Base-by-base conservation (phyloP, 2,797 vertebrate genomes). In the Mycteria americana region DNA sequence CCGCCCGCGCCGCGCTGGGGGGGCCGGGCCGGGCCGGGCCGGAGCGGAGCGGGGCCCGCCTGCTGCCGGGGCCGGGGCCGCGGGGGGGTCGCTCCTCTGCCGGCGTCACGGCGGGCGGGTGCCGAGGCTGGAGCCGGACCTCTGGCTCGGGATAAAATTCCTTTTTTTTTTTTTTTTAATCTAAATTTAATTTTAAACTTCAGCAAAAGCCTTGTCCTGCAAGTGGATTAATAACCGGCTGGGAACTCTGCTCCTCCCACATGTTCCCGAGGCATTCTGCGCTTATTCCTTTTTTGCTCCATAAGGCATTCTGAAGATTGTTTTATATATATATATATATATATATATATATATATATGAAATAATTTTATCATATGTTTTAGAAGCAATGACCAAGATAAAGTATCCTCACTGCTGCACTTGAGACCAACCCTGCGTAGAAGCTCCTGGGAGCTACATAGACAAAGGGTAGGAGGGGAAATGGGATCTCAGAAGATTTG, bases 391-490 rank as follows among this genome's bases (percentile, higher is more conserved):
- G 46, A 51, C 43, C 43, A 73, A 57, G 78, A 37, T 35, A 60
- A 84, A 73, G 69, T 62, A 30, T 13, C 18, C 25, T 72, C 37
- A 22, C 27, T 65, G 30, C 33, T 69, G 23, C 4, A 4, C 28
- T 74, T 65, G 74, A 76, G 33, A 57, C 28, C 50, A 82, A 3
- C 22, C 70, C 51, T 79, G 18, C 25, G 69, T 46, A 11, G 50
- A 67, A 93, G 73, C 69, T 93, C 83, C 65, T 35, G 54, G 62
- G 41, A 82, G 24, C 70, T 59, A 17, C 45, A 57, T 2, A 92
- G 45, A 94, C 93, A 92, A 96, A 96, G 84, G 62, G 16, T 39
- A 70, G 86, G 68, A 84, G 21, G 37, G 21, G n/a, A 94, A 84
- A 45, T 25, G 54, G 64, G 30, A 57, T 88, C 48, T 74, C 43